Evolutionary conservation across 2,113 vertebrate species (phyloP), one percentile per base, ranked within the genome.

Genomic region (Sander lucioperca): DNA sequence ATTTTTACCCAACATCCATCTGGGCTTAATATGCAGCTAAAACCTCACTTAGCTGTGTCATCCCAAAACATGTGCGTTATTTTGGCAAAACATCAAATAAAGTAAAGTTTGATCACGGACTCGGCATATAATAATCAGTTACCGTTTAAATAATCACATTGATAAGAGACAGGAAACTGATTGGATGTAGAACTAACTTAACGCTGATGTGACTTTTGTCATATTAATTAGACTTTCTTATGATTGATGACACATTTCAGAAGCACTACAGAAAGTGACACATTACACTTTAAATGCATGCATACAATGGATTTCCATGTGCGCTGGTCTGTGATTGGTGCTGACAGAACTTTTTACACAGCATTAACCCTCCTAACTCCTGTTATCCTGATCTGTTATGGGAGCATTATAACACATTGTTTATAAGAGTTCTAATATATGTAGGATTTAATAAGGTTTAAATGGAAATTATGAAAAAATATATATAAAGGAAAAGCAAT

Each of bases 1-100:
- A 21, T 80, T 80, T 71, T 83, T 61, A 74, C 8, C 13, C 79
- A 23, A 8, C 62, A 76, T 65, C 69, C 80, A 77, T 77, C 61
- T 84, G 78, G 54, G 63, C 9, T 39, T 79, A 64, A 79, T 13
- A 48, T 74, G 67, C 68, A 67, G 23, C 21, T 14, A 53, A 19
- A 19, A 19, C 19, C 7, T 16, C 1, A 48, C 43, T 65, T n/a
- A 12, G 53, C 14, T 51, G 1, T 2, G 5, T 69, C 47, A 13
- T 62, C 10, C 9, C 36, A 61, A 43, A 30, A 64, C 57, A 63
- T 53, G 72, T 1, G 1, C 18, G n/a, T 10, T 27, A 19, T 61
- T 43, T 77, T 39, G 21, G 21, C 14, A 75, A 48, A 63, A 27
- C 12, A 50, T 2, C 3, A 14, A 5, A 39, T 4, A 43, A 33